These are phyloP conservation scores for Listronotus oregonensis DNA, from an alignment of 1,140 invertebrate genomes.

Conservation along the genomic window DNA sequence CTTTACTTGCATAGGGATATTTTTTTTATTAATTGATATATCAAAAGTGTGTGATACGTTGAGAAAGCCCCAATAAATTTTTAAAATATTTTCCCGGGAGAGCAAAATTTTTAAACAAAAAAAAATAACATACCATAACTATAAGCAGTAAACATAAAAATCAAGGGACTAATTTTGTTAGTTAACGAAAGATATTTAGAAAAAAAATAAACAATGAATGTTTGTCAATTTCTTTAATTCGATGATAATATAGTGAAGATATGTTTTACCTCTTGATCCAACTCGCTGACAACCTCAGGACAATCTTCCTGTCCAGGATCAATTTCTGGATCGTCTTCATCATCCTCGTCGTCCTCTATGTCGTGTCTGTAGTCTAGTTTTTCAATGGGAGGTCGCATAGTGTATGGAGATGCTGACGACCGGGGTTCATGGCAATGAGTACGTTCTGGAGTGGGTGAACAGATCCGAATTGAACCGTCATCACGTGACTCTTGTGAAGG, in stretches of 20 bases:
- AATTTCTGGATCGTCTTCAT: constrained; percentile 58
- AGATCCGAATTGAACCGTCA: constrained; percentile 51
- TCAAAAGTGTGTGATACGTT: too few species aligned
- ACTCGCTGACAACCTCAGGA: constrained; percentile 55
- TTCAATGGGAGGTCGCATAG: constrained; percentile 65
- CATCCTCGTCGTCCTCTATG: constrained; percentile 47
- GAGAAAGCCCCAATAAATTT: too few species aligned
- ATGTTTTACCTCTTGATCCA: constrained; percentile 55
- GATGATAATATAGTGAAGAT: constrained; percentile 32
- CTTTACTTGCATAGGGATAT: not conserved
- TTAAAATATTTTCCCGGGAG: too few species aligned
- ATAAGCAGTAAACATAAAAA: too few species aligned
- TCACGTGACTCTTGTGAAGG: constrained; percentile 49
- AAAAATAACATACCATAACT: too few species aligned
- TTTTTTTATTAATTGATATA: not conserved
- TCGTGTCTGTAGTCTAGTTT: constrained; percentile 48
- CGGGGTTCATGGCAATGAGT: constrained; percentile 68
- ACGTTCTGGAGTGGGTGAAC: constrained; percentile 58
- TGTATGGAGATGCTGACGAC: constrained; percentile 65
- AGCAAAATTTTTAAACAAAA: too few species aligned
- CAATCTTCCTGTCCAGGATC: constrained; percentile 62
- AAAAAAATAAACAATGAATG: too few species aligned
- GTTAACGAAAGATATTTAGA: too few species aligned
- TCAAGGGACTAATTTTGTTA: too few species aligned
- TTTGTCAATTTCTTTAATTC: too few species aligned